A percentile compares a stretch with the other conserved stretches of the same genome.
These are phyloP conservation scores for Cerceris rybyensis DNA, from an alignment of 2,888 invertebrate genomes.

Conservation along the genomic window DNA sequence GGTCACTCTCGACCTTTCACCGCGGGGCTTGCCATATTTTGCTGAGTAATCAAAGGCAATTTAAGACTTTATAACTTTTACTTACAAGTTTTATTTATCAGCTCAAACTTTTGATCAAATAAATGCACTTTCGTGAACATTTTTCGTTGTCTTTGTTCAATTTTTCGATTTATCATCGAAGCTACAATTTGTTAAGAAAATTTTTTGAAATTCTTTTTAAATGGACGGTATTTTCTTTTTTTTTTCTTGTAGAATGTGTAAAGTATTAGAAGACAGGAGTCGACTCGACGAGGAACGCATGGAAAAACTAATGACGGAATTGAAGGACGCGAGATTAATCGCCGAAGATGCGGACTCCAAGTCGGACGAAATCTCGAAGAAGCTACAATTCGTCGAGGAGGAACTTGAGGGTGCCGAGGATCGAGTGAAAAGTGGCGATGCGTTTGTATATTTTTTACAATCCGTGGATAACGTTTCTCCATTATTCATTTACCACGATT, in stretches of 20 bases:
- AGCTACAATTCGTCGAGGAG: conserved; percentile 87
- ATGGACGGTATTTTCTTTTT: background rate
- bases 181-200: no score
- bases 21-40: no score
- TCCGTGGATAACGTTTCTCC: conserved; percentile 1
- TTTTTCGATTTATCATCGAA: no score
- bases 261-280: conserved; percentile 86
- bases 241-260: conserved; percentile 83
- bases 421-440: conserved; percentile 86
- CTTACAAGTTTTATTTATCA: no score
- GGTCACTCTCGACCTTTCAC: no score
- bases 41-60: no score
- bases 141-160: no score
- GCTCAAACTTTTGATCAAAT: no score
- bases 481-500: background rate
- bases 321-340: conserved; percentile 87
- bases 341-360: conserved; percentile 88
- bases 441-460: conserved; percentile 74
- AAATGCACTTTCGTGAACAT: no score
- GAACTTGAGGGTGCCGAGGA: conserved; percentile 88
- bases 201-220: background rate
- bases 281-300: conserved; percentile 87
- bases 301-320: conserved; percentile 85
- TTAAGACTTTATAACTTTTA: no score
- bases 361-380: conserved; percentile 88